phyloP scores from a whole-genome alignment of 2,113 vertebrate genomes.

The Megaceryle torquata region DNA sequence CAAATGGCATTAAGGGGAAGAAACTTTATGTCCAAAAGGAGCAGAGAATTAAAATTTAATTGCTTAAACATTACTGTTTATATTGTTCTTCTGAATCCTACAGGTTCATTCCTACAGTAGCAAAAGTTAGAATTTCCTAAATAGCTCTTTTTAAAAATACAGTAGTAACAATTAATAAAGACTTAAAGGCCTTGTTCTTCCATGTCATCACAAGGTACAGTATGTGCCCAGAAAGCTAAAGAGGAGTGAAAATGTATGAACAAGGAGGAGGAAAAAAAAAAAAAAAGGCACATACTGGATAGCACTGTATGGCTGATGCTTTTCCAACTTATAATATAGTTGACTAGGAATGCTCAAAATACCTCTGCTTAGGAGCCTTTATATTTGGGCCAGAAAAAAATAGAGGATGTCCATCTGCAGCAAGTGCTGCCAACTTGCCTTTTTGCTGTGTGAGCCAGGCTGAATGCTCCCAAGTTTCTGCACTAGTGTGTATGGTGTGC shows the following conservation, averaged over 20 bases:
- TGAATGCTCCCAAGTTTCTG: not conserved
- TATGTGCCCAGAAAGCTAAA: not conserved
- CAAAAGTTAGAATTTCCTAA: constrained; percentile 31
- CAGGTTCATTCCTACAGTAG: constrained; percentile 47
- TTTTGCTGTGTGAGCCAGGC: not conserved
- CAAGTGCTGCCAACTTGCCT: not conserved
- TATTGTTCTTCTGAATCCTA: not conserved
- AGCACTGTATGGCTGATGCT: not conserved
- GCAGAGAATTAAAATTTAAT: not conserved
- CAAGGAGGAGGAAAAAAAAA: not conserved
- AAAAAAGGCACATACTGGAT: not conserved
- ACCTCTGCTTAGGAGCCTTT: not conserved
- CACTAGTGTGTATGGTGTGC: not conserved
- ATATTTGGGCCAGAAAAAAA: not conserved
- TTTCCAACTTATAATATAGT: not conserved
- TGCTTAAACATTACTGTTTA: not conserved
- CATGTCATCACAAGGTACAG: not conserved
- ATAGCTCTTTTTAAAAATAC: not conserved
- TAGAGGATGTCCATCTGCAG: not conserved
- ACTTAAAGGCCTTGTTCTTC: not conserved
- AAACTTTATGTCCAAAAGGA: not conserved
- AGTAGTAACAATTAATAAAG: constrained; percentile 20
- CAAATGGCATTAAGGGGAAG: not conserved
- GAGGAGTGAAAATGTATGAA: not conserved
- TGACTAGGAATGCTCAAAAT: not conserved